Conservation (phyloP, 1,140 invertebrate species). For the Hormaphis cornu region DNA sequence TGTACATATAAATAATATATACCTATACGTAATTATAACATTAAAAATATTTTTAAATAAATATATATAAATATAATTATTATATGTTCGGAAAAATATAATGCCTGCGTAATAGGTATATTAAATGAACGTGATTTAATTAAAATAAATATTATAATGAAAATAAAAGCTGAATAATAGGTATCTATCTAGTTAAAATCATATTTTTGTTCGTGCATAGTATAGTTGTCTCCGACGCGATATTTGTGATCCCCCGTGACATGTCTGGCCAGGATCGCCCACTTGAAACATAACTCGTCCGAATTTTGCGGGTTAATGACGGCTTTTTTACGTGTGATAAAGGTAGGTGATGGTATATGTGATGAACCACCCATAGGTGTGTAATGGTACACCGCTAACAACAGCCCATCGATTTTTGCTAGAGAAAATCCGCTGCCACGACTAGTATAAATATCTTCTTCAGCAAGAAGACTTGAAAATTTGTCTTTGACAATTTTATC, state of each 20-base stretch:
- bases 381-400: not conserved
- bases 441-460: not conserved
- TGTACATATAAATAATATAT: too few species aligned
- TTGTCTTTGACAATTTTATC: not conserved
- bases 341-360: not conserved
- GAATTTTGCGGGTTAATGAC: not conserved
- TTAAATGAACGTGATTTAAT: too few species aligned
- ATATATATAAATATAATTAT: too few species aligned
- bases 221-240: not conserved
- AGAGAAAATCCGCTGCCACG: not conserved
- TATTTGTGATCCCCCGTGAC: not conserved
- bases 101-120: too few species aligned
- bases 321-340: not conserved
- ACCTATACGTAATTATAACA: too few species aligned
- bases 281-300: not conserved
- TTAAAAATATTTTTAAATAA: too few species aligned
- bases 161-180: too few species aligned
- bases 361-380: not conserved
- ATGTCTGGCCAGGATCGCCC: not conserved
- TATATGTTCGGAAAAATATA: too few species aligned
- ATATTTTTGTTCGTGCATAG: not conserved
- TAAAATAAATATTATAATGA: too few species aligned
- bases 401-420: not conserved
- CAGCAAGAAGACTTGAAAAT: not conserved
- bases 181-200: too few species aligned